Evolutionary conservation across 2,888 invertebrate species (phyloP).

Genomic region (Pollenia labialis): DNA sequence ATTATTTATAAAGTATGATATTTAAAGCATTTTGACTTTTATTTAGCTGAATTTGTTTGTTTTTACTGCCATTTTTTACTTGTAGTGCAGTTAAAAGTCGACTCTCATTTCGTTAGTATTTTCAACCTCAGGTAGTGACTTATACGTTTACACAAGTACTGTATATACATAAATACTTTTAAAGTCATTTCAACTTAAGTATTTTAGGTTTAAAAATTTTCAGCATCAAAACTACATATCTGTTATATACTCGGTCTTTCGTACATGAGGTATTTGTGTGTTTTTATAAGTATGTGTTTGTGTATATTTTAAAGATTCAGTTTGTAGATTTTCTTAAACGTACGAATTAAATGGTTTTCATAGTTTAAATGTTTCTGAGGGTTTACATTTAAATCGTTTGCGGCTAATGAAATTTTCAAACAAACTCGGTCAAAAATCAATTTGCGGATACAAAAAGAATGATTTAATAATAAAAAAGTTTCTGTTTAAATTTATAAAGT

Average conservation of each 20-base stretch:
- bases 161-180: neutral
- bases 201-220: conserved; percentile 38
- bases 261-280: neutral
- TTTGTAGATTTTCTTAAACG: conserved; percentile 24
- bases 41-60: too few species aligned
- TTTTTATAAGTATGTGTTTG: neutral
- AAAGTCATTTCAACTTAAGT: conserved; percentile 18
- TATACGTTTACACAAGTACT: neutral
- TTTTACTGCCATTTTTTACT: too few species aligned
- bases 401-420: conserved; percentile 8
- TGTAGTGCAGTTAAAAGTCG: neutral
- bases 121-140: neutral
- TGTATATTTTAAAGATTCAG: conserved; percentile 19
- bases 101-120: neutral
- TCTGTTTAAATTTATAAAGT: neutral
- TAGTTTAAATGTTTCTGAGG: conserved; percentile 26
- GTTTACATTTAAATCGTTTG: conserved; percentile 26
- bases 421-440: conserved; percentile 10
- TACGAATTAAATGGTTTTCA: conserved; percentile 30
- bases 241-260: too few species aligned
- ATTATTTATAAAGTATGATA: too few species aligned
- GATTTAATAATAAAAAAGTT: neutral
- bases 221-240: neutral
- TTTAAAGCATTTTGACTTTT: too few species aligned
- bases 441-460: neutral